phyloP scores from a whole-genome alignment of 2,113 vertebrate genomes.

The Pseudonaja textilis region DNA sequence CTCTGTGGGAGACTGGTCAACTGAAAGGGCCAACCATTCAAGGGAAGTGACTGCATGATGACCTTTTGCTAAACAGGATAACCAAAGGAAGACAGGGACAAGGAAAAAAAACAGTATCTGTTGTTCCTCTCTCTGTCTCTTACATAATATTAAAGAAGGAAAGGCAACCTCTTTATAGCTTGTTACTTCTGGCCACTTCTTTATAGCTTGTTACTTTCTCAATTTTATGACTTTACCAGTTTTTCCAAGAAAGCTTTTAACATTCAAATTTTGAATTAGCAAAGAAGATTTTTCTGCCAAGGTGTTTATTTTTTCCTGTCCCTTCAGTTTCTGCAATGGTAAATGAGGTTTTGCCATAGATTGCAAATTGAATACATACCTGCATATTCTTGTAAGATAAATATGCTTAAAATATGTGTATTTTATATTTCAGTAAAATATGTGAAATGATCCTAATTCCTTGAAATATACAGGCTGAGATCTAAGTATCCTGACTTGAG shows the following conservation, averaged over 20 bases:
- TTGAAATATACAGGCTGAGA: neutral
- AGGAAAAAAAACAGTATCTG: neutral
- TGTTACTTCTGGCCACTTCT: neutral
- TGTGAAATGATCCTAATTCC: neutral
- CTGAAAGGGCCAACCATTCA: neutral
- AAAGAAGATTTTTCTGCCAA: neutral
- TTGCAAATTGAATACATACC: neutral
- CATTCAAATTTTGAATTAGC: neutral
- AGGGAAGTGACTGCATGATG: neutral
- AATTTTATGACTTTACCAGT: neutral
- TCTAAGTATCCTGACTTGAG: neutral
- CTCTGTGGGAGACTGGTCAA: neutral
- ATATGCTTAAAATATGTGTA: neutral
- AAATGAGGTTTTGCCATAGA: neutral
- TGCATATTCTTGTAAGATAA: neutral
- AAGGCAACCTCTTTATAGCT: neutral
- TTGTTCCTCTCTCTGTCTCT: neutral
- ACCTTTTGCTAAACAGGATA: neutral
- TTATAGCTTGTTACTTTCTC: neutral
- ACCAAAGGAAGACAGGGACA: neutral
- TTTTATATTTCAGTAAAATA: neutral
- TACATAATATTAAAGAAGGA: neutral
- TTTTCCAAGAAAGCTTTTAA: neutral
- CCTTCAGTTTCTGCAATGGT: neutral
- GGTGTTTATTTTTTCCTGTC: neutral